Evolutionary conservation across 2,888 invertebrate species (phyloP).

Genomic region (Dasypogon diadema): DNA sequence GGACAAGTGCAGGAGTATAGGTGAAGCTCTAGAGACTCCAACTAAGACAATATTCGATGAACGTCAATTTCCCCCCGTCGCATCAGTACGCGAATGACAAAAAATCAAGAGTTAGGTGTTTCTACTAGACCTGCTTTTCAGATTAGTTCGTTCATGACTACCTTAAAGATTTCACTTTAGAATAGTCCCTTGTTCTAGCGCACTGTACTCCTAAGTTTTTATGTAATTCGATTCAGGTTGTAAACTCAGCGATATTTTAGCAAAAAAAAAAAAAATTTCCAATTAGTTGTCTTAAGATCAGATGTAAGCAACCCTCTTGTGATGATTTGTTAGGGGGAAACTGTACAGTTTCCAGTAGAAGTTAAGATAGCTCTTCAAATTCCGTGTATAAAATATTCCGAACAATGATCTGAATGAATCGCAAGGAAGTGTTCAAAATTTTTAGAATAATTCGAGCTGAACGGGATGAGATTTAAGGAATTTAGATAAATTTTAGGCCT

Average conservation of each 20-base stretch:
- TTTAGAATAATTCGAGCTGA: not conserved
- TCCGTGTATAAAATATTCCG: not conserved
- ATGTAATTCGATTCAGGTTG: slow-evolving; percentile 17
- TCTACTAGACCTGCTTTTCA: not conserved
- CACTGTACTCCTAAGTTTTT: not conserved
- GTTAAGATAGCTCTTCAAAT: not conserved
- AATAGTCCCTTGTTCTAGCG: no score
- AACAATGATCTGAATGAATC: slow-evolving; percentile 1
- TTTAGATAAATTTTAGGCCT: not conserved
- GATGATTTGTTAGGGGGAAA: not conserved
- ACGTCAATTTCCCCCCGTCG: slow-evolving; percentile 67
- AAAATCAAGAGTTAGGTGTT: slow-evolving; percentile 44
- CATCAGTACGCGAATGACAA: slow-evolving; percentile 57
- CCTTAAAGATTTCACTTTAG: not conserved
- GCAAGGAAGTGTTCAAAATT: not conserved
- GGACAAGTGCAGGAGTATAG: slow-evolving; percentile 67
- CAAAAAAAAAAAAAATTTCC: not conserved
- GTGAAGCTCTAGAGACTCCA: slow-evolving; percentile 67
- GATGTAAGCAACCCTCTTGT: not conserved
- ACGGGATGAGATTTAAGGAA: not conserved
- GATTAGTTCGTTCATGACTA: not conserved
- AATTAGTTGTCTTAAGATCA: not conserved
- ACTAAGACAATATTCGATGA: slow-evolving; percentile 66
- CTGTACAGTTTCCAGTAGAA: not conserved
- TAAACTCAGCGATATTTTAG: slow-evolving; percentile 31